Evolutionary conservation across 2,113 vertebrate species (phyloP).

Genomic region (Bombycilla garrulus): DNA sequence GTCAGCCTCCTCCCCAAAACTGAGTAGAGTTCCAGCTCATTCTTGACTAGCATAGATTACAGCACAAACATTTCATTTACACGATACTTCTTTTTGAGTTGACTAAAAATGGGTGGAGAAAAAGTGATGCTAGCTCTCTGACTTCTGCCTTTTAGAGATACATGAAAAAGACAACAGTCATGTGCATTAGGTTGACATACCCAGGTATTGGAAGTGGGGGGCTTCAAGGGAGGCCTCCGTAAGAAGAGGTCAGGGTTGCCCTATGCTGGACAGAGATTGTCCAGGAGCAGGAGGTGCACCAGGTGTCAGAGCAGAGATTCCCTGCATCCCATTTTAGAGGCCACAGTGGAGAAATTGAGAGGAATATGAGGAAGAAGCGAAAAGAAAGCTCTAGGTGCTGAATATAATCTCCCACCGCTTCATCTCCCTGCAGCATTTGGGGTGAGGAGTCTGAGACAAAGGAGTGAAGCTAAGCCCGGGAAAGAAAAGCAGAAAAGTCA

Average conservation of each 20-base stretch:
- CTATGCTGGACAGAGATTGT: neutral
- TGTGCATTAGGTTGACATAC: neutral
- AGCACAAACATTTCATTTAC: neutral
- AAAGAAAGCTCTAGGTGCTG: neutral
- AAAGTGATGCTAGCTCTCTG: neutral
- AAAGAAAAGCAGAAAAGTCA: neutral
- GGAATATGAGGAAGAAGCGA: neutral
- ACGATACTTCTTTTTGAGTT: neutral
- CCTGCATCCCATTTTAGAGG: fast-evolving
- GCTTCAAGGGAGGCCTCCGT: neutral
- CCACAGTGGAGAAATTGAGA: neutral
- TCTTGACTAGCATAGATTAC: fast-evolving
- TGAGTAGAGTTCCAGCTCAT: neutral
- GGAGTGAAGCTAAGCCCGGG: neutral
- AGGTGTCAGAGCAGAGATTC: neutral
- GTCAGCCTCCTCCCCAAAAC: neutral
- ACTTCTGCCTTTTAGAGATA: neutral
- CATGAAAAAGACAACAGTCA: neutral
- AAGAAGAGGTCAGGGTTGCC: neutral
- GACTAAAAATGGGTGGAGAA: neutral
- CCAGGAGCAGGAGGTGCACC: neutral
- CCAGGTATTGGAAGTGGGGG: neutral
- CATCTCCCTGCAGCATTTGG: neutral
- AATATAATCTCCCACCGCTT: fast-evolving
- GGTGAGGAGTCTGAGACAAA: neutral